These are phyloP conservation scores for Microchirus variegatus DNA, from an alignment of 2,797 vertebrate genomes.

Conservation along the genomic window DNA sequence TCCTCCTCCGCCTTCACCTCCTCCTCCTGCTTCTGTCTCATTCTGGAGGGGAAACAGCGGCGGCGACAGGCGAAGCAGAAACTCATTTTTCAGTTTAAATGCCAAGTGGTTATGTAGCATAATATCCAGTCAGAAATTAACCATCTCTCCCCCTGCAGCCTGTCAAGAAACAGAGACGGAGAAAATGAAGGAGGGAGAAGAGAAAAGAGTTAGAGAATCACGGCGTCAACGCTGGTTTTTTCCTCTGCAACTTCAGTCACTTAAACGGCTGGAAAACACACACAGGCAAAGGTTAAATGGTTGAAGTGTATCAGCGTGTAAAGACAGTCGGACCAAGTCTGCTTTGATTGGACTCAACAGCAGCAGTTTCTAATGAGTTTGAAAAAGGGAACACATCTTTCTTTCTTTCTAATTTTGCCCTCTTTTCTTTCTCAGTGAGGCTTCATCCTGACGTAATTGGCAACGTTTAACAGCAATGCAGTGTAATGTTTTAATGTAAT, in stretches of 20 bases:
- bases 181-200: constrained; percentile 15
- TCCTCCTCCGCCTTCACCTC: constrained; percentile 75
- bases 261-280: too few relatives aligned
- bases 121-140: constrained; percentile 97
- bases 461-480: too few relatives aligned
- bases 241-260: constrained; percentile 10
- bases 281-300: too few relatives aligned
- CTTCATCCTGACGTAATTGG: too few relatives aligned
- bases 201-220: constrained; percentile 31
- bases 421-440: too few relatives aligned
- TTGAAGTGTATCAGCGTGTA: too few relatives aligned
- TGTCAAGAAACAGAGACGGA: constrained; percentile 87
- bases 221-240: constrained; percentile 44
- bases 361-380: too few relatives aligned
- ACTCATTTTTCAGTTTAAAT: constrained; percentile 99
- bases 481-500: too few relatives aligned
- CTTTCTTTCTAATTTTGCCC: too few relatives aligned
- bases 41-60: constrained; percentile 93
- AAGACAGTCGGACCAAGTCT: too few relatives aligned
- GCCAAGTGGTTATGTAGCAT: constrained; percentile 97
- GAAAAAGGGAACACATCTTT: too few relatives aligned
- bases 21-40: constrained; percentile 79
- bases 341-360: too few relatives aligned
- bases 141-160: constrained; percentile 87
- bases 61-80: constrained; percentile 96